Evolutionary conservation across 2,113 vertebrate species (phyloP).

Genomic region (Bubalus kerabau): DNA sequence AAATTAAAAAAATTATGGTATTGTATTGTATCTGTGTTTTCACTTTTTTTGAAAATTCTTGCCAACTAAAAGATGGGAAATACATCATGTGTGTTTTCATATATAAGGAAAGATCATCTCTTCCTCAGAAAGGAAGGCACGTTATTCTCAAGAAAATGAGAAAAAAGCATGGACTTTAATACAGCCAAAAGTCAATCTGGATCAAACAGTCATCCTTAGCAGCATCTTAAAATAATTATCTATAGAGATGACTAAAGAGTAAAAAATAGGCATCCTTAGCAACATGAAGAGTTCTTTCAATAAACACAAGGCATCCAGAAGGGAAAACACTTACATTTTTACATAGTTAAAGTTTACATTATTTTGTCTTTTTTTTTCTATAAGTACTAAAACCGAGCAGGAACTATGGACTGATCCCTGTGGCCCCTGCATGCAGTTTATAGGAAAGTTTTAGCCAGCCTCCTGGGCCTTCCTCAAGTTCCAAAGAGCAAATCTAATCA

Average conservation of each 20-base stretch:
- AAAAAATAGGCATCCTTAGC: not conserved
- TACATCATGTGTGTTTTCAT: not conserved
- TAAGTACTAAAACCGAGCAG: not conserved
- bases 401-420: not conserved
- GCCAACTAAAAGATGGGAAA: conserved; percentile 1
- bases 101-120: not conserved
- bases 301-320: not conserved
- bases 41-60: not conserved
- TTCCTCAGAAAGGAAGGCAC: conserved; percentile 7
- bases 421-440: not conserved
- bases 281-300: not conserved
- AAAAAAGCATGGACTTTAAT: not conserved
- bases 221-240: not conserved
- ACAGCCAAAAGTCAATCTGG: not conserved
- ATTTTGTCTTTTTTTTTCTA: not conserved
- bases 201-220: not conserved
- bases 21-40: not conserved
- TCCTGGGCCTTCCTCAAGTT: not conserved
- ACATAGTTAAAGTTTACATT: not conserved
- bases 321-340: too few relatives aligned
- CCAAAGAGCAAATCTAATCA: not conserved
- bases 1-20: not conserved
- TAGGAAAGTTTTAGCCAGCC: not conserved
- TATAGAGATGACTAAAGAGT: not conserved
- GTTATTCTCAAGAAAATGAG: not conserved